Conservation (phyloP, 2,888 invertebrate genomes). For the Nemurella pictetii region DNA sequence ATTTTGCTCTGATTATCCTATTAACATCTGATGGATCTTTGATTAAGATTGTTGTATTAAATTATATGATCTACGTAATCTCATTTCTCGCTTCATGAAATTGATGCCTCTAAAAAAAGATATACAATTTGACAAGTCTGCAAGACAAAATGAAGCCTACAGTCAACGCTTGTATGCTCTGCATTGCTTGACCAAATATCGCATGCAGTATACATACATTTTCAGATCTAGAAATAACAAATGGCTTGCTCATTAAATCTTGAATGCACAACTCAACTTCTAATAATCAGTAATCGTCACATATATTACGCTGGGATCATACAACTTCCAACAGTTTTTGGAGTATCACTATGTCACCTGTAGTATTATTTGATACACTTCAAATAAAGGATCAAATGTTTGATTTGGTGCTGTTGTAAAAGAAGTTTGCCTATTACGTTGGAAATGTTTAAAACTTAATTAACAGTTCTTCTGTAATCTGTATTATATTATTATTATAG, state of each 20-base stretch:
- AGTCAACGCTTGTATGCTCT: not conserved
- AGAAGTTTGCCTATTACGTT: constrained; percentile 26
- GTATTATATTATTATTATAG: constrained; percentile 39
- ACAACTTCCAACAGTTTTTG: not conserved
- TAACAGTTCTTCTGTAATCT: constrained; percentile 38
- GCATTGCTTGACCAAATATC: not conserved
- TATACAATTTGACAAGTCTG: not conserved
- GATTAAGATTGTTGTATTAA: not conserved
- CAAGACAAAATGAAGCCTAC: not conserved
- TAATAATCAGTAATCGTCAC: not conserved
- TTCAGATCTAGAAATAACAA: not conserved
- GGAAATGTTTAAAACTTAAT: constrained; percentile 20
- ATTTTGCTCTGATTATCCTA: not conserved
- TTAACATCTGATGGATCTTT: not conserved
- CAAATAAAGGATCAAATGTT: constrained; percentile 20
- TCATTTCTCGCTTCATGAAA: not conserved
- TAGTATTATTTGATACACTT: constrained; percentile 17
- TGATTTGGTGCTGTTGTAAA: constrained; percentile 24
- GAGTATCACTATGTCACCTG: constrained; percentile 18
- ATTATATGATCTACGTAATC: not conserved
- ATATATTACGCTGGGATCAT: constrained; percentile 5
- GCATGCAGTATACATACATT: not conserved
- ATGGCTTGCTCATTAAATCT: not conserved
- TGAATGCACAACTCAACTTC: not conserved
- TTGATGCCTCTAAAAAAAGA: not conserved